Evolutionary conservation across 1,140 invertebrate genomes (phyloP).

Genomic region (Drosophila baimaii): DNA sequence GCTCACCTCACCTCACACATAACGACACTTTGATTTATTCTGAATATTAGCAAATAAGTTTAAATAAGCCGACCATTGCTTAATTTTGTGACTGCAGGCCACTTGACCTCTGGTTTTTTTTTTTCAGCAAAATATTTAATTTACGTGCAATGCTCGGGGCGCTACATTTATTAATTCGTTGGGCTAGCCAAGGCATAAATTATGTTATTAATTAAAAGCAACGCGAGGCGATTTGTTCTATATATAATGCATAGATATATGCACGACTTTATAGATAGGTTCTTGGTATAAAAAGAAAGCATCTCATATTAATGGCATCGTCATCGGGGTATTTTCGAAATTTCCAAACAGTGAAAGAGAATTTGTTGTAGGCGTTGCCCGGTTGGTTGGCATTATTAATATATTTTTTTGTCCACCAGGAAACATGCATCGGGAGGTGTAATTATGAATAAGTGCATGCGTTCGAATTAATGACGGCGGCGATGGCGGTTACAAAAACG

Average conservation of each 20-base stretch:
- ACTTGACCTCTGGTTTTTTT: slow-evolving; percentile 60
- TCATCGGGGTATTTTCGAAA: slow-evolving; percentile 46
- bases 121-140: slow-evolving; percentile 24
- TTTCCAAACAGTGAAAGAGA: slow-evolving; percentile 31
- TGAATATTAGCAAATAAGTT: slow-evolving; percentile 48
- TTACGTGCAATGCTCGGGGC: slow-evolving; percentile 20
- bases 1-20: slow-evolving; percentile 32
- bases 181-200: slow-evolving; percentile 35
- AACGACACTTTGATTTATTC: slow-evolving; percentile 56
- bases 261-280: slow-evolving; percentile 28
- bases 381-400: slow-evolving; percentile 29
- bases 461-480: slow-evolving; percentile 46
- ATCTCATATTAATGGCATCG: slow-evolving; percentile 27
- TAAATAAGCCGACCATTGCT: slow-evolving; percentile 23
- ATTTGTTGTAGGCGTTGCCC: slow-evolving; percentile 49
- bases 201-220: slow-evolving; percentile 59
- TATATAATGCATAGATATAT: slow-evolving; percentile 6
- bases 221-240: slow-evolving; percentile 58
- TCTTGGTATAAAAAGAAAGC: slow-evolving; percentile 28
- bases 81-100: slow-evolving; percentile 42
- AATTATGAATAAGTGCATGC: slow-evolving; percentile 66
- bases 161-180: slow-evolving; percentile 63
- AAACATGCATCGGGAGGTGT: slow-evolving; percentile 34
- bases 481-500: slow-evolving; percentile 30
- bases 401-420: slow-evolving; percentile 34